Base-by-base conservation (phyloP, 1,140 invertebrate genomes). In the Trypoxylus dichotomus region DNA sequence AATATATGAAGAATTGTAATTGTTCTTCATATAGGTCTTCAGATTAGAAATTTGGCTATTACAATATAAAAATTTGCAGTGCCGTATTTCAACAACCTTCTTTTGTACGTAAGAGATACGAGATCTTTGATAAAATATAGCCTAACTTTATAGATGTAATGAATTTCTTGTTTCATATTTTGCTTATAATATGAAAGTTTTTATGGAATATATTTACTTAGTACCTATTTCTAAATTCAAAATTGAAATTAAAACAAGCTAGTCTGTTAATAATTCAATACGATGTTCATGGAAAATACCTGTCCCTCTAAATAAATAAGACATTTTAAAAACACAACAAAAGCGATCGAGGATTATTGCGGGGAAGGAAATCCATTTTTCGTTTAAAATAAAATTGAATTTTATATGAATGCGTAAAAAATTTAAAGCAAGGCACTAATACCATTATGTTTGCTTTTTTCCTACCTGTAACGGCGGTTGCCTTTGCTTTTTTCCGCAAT, bases 361-460 rank as follows among this genome's bases (percentile, higher is more conserved):
- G 41, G 72, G 5, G 32, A 11, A 74, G 27, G 0, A 15, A 71
- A 74, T 37, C 29, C 72, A 43, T 37, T 74, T 41, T 74, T 0
- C 42, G 29, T 42, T 19, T 24, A 41, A 74, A 42, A 68, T 68
- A 68, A 68, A 68, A 68, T 68, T 68, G 60, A 68, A 68, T 68
- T 68, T 68, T 68, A 68, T 68, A 68, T 68, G 60, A 68, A 68
- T 32, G 37, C 29, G 8, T 74, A 74, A 74, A 74, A 74, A 74
- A 74, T 74, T 74, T 15, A 74, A 74, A 74, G 19, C 41, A 19
- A 74, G 29, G 15, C 37, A 74, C 2, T 74, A 74, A 74, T 41
- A 41, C 72, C 13, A 74, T 43, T 74, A 74, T 74, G 13, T 74
- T 74, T 41, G 72, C 72, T 74, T 74, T 74, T 74, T 32, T 68